phyloP scores from a whole-genome alignment of 2,797 vertebrate species.

The Microhierax caerulescens region DNA sequence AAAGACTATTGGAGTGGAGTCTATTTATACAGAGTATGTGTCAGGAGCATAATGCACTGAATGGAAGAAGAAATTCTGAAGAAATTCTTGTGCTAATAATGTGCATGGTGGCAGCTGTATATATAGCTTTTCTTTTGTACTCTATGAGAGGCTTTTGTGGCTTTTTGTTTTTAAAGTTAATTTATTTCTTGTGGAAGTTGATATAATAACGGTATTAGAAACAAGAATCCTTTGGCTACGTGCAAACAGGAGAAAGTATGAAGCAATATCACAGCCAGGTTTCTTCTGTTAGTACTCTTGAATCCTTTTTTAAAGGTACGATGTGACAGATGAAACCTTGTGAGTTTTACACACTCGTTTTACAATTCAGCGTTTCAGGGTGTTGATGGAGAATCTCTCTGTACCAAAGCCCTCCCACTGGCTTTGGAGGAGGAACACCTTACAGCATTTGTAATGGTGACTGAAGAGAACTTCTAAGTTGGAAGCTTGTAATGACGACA shows the following conservation, averaged over 20 bases:
- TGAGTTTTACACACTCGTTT: not conserved
- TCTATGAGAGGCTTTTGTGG: not conserved
- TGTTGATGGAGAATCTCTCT: not conserved
- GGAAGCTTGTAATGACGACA: not conserved
- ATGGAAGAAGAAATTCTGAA: conserved; percentile 24
- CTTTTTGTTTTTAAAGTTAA: not conserved
- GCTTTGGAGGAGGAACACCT: not conserved
- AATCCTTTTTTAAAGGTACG: not conserved
- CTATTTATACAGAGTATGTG: conserved; percentile 41
- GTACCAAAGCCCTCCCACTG: not conserved
- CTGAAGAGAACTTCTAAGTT: not conserved
- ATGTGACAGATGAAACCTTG: not conserved
- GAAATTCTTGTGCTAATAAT: conserved; percentile 22
- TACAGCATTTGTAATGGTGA: not conserved
- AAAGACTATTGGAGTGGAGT: not conserved
- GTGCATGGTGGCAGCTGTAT: not conserved
- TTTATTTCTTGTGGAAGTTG: not conserved
- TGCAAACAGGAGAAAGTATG: not conserved
- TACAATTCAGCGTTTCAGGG: not conserved
- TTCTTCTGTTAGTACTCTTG: not conserved
- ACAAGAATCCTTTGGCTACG: not conserved
- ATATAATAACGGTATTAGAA: not conserved
- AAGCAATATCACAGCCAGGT: not conserved
- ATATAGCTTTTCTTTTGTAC: not conserved
- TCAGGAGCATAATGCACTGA: not conserved